Evolutionary conservation across 2,888 invertebrate genomes (phyloP), one percentile per base, ranked within the genome.

Genomic region (Aphidius colemani): DNA sequence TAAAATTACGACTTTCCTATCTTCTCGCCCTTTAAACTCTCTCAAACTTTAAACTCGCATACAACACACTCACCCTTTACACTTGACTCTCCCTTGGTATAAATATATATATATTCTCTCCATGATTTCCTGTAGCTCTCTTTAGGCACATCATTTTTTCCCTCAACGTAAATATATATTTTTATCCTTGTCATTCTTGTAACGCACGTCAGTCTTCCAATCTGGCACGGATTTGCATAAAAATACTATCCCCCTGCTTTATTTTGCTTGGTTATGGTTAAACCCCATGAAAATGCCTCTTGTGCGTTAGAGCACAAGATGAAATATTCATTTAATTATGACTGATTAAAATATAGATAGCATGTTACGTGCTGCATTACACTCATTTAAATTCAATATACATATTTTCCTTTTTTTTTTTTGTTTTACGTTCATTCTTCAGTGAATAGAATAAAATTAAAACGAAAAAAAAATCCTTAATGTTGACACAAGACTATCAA

Each of bases 281-380:
- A 64, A 64, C 64, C 64, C 58, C 53, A 63, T 66, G 58, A 48
- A 41, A 64, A 59, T 61, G 63, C 63, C 58, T 48, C 46, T 40
- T 66, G 48, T 62, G 50, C 53, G 63, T 63, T 67, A 67, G 67
- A 73, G 71, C 72, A 70, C 71, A 70, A 60, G 75, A 78, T 77
- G 77, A 78, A 78, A 78, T 78, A 78, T 78, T 78, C 78, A 78
- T 78, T 78, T 77, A 77, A 78, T 77, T 77, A 77, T 77, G 75
- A 75, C 75, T 76, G 75, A 77, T 78, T 77, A 77, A 77, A 78
- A 78, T 78, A 77, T 77, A 77, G 78, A 78, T 78, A 75, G 76
- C 72, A 69, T 67, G 76, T 76, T 77, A 77, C 74, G 73, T 74
- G 72, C 74, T 70, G 72, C 74, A 74, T 75, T 76, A 74, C 70